Conservation (phyloP, 2,888 invertebrate genomes). For the Lithophane socia region DNA sequence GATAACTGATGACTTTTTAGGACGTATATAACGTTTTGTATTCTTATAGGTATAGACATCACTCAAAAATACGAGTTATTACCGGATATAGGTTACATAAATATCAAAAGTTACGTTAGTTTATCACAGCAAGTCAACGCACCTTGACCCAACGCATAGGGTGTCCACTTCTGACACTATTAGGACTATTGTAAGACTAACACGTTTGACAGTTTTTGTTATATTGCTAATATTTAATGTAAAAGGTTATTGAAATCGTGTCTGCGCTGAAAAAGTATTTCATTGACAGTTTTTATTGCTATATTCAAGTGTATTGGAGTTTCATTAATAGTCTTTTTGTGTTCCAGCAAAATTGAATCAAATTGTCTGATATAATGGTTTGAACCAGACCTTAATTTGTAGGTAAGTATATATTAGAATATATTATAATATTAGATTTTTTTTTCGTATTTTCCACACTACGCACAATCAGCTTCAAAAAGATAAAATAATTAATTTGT, state of each 20-base stretch:
- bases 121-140: neutral
- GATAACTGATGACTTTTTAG: neutral
- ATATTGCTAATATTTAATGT: constrained; percentile 26
- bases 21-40: neutral
- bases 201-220: constrained; percentile 44
- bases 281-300: constrained; percentile 40
- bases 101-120: neutral
- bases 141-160: constrained; percentile 54
- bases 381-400: neutral
- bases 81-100: neutral
- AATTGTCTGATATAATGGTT: neutral
- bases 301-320: neutral
- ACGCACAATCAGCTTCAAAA: no score
- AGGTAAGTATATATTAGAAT: no score
- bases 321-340: constrained; percentile 10
- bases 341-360: no score
- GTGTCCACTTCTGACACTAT: constrained; percentile 40
- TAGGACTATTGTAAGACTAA: constrained; percentile 40
- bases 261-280: constrained; percentile 38
- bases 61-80: neutral
- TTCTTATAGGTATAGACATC: neutral
- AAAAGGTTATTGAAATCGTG: constrained; percentile 47
- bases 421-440: no score
- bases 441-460: no score
- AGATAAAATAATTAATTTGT: no score